A percentile compares a stretch with the other conserved stretches of the same genome.
Conservation (phyloP, 1,140 invertebrate species). For the Oryzaephilus surinamensis region DNA sequence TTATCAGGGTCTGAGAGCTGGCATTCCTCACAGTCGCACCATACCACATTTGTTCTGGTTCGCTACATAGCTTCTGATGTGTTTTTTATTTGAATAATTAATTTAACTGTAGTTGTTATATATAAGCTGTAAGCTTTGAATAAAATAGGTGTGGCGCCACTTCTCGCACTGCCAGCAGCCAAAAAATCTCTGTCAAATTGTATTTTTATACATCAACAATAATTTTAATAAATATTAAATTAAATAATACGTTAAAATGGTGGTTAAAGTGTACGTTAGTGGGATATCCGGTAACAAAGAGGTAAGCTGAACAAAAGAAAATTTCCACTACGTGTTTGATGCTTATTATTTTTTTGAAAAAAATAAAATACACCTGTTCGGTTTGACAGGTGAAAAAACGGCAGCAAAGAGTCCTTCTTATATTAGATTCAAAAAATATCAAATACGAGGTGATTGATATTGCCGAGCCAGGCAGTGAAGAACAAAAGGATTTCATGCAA, state of each 20-base stretch:
- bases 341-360: slow-evolving; percentile 5
- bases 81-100: too few relatives aligned
- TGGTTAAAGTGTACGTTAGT: slow-evolving; percentile 78
- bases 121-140: too few relatives aligned
- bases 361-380: slow-evolving; percentile 9
- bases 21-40: too few relatives aligned
- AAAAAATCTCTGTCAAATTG: slow-evolving; percentile 10
- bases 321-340: not conserved
- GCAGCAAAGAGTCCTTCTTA: slow-evolving; percentile 82
- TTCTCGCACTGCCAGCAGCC: too few relatives aligned
- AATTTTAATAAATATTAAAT: slow-evolving; percentile 11
- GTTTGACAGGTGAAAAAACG: slow-evolving; percentile 78
- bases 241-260: slow-evolving; percentile 48
- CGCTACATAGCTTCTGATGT: too few relatives aligned
- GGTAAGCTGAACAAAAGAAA: slow-evolving; percentile 44
- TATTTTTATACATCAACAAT: slow-evolving; percentile 3
- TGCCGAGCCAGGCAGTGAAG: slow-evolving; percentile 77
- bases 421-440: slow-evolving; percentile 80
- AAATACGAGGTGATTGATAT: slow-evolving; percentile 83
- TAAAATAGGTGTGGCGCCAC: slow-evolving; percentile 11
- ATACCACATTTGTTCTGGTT: too few relatives aligned
- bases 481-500: slow-evolving; percentile 85
- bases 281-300: slow-evolving; percentile 84
- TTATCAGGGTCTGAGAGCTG: too few relatives aligned
- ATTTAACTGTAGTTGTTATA: too few relatives aligned